Evolutionary conservation across 2,797 vertebrate genomes (phyloP), one percentile per base, ranked within the genome.

Genomic region (Pipistrellus pipistrellus): DNA sequence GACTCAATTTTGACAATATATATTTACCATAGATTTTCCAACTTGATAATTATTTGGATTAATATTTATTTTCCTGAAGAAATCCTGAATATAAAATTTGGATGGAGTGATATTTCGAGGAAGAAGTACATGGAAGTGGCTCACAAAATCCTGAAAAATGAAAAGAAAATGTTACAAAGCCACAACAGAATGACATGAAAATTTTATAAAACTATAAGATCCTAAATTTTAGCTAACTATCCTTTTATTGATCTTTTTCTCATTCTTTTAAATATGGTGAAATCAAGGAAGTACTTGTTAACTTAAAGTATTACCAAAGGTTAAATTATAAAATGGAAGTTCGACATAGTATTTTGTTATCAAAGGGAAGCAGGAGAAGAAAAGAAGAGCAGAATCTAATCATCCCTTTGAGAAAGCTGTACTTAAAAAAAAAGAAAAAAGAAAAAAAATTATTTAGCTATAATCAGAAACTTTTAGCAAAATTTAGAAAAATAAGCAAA

Each of bases 11-110:
- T 86, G 17, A 88, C 30, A 51, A 94, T 30, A 86, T 84, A 46
- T 27, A 95, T 96, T 93, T 99, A 99, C 99, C 99, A 99, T 99
- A 0, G 99, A 99, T 97, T 98, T 99, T 95, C 99, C 99, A 95
- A 99, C 99, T 99, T 99, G 99, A 95, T 99, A 99, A 72, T 98
- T 99, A 89, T 99, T 98, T 68, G 98, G 96, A 88, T 98, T 96
- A 0, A 99, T 98, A 97, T 99, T 98, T 53, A 98, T 98, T 97
- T 98, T 98, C 97, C 51, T 98, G 98, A 99, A 98, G 98, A 99
- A 99, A 90, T 98, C 97, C 90, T 98, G 98, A 98, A 99, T 99
- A 78, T 98, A 98, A 90, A 98, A 98, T 97, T 98, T 99, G 78
- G 98, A 98, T 6, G 99, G 97, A 64, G 96, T 97, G 97, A 98